Conservation (phyloP, 2,113 vertebrate genomes). For the Vimba vimba region DNA sequence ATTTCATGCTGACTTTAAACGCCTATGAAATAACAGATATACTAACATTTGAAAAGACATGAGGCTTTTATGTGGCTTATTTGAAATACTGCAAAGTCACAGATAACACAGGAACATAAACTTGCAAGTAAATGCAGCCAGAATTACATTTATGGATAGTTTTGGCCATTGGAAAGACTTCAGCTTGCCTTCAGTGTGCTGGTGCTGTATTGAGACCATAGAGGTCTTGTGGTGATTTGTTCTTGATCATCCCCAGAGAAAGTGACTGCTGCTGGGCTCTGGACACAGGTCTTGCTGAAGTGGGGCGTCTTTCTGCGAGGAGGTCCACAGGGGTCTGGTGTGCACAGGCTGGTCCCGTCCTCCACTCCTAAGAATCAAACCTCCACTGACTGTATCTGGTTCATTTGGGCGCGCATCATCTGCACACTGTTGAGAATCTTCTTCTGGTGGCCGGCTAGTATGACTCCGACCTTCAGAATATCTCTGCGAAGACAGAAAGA, state of each 20-base stretch:
- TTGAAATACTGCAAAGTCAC: slow-evolving; percentile 13
- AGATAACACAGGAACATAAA: slow-evolving; percentile 5
- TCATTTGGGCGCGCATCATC: slow-evolving; percentile 98
- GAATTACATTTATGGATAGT: background rate
- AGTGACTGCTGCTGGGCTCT: slow-evolving; percentile 41
- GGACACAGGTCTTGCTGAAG: slow-evolving; percentile 34
- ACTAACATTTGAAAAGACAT: background rate
- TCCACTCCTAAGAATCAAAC: slow-evolving; percentile 78
- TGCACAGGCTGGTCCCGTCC: slow-evolving; percentile 30
- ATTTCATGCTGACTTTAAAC: background rate
- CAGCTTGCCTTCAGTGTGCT: slow-evolving; percentile 46
- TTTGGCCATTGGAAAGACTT: slow-evolving; percentile 32
- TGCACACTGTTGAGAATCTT: slow-evolving; percentile 98
- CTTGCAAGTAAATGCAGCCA: slow-evolving; percentile 25
- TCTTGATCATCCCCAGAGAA: slow-evolving; percentile 31
- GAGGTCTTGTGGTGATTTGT: slow-evolving; percentile 7
- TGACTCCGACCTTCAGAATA: slow-evolving; percentile 91
- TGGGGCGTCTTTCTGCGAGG: slow-evolving; percentile 49
- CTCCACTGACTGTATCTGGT: slow-evolving; percentile 97
- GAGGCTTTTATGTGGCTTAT: background rate
- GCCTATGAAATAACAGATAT: background rate
- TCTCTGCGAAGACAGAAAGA: slow-evolving; percentile 80
- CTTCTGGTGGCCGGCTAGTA: slow-evolving; percentile 96
- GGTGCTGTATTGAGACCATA: slow-evolving; percentile 22
- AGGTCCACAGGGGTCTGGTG: slow-evolving; percentile 26